These are phyloP conservation scores for Sterrhoptilus dennistouni DNA, from an alignment of 2,113 vertebrate species.

Conservation along the genomic window DNA sequence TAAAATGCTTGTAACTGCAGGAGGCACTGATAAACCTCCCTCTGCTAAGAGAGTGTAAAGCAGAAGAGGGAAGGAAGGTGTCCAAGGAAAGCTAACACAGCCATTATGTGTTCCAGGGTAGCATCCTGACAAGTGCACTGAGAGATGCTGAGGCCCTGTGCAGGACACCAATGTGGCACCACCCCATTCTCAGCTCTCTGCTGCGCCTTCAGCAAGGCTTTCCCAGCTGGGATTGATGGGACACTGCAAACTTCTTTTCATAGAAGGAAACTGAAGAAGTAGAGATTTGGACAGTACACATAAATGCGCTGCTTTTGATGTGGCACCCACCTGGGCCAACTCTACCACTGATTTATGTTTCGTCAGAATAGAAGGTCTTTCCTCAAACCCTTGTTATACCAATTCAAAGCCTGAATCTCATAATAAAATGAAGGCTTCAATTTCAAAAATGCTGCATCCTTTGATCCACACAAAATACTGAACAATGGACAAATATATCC, in stretches of 20 bases:
- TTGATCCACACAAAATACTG: background rate
- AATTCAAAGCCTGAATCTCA: background rate
- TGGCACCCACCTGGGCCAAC: background rate
- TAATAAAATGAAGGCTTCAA: background rate
- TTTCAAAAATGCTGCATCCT: background rate
- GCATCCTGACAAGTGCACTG: background rate
- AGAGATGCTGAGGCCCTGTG: accelerated
- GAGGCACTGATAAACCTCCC: background rate
- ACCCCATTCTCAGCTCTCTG: accelerated
- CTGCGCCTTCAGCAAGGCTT: accelerated
- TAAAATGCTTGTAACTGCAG: background rate
- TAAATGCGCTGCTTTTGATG: background rate
- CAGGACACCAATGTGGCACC: background rate
- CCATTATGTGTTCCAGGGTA: background rate
- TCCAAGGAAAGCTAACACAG: background rate
- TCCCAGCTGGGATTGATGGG: background rate
- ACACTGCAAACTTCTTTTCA: background rate
- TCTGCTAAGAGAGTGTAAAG: background rate
- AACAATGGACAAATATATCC: background rate
- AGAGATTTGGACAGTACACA: background rate
- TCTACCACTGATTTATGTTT: background rate
- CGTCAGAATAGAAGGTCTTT: background rate
- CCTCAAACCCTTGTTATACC: background rate
- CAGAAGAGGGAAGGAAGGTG: background rate
- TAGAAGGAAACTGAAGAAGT: background rate